These are phyloP conservation scores for Callipepla squamata DNA, from an alignment of 2,113 vertebrate genomes.

Conservation along the genomic window DNA sequence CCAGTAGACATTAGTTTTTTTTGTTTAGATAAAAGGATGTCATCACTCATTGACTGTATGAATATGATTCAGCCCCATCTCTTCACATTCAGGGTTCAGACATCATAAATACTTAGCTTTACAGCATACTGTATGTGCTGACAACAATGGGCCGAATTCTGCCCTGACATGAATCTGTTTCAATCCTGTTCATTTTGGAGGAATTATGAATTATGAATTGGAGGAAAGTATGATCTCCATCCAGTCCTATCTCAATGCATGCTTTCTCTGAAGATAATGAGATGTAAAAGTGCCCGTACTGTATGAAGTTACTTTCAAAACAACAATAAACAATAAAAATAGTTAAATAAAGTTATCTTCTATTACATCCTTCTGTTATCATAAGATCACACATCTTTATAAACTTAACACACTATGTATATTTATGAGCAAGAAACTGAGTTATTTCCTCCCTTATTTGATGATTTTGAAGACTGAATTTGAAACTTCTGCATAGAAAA, in stretches of 20 bases:
- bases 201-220: background rate
- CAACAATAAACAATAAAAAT: background rate
- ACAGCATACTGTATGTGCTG: conserved; percentile 25
- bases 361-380: background rate
- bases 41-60: conserved; percentile 50
- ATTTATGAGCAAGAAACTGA: background rate
- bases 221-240: background rate
- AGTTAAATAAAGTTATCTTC: conserved; percentile 1
- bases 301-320: background rate
- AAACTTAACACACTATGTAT: background rate
- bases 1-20: conserved; percentile 64
- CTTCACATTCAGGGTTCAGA: background rate
- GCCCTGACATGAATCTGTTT: conserved; percentile 16
- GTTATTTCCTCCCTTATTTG: background rate
- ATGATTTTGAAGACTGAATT: background rate
- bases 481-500: background rate
- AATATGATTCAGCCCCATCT: conserved; percentile 44
- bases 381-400: background rate
- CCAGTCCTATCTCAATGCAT: background rate
- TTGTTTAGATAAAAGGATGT: conserved; percentile 68
- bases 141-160: conserved; percentile 26
- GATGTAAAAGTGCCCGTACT: background rate
- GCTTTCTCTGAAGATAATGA: background rate
- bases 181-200: background rate
- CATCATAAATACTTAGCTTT: conserved; percentile 55